Conservation (phyloP, 2,888 invertebrate genomes). For the Cephus spinipes region DNA sequence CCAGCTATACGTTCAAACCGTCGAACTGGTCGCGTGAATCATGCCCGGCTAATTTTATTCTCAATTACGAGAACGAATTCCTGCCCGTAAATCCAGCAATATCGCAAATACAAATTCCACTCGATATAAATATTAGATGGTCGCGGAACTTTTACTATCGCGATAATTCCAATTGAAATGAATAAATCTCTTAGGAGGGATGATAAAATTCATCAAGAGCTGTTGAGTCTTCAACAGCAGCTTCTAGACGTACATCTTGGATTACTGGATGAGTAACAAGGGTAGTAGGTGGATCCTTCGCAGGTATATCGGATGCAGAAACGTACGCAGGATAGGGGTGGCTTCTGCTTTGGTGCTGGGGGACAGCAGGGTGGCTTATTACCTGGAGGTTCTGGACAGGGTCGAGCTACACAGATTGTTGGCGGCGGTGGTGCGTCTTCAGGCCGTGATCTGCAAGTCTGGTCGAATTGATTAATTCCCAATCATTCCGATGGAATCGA, state of each 20-base stretch:
- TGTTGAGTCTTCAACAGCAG: background rate
- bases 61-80: background rate
- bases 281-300: conserved; percentile 39
- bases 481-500: background rate
- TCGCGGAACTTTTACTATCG: background rate
- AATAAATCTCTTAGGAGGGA: background rate
- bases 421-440: conserved; percentile 22
- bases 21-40: background rate
- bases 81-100: background rate
- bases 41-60: background rate
- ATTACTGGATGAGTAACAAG: conserved; percentile 38
- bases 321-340: conserved; percentile 40
- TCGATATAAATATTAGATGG: background rate
- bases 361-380: conserved; percentile 21
- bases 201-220: background rate
- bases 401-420: conserved; percentile 39
- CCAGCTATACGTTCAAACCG: background rate
- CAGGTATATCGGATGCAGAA: conserved; percentile 43
- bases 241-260: conserved; percentile 10
- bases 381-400: conserved; percentile 31
- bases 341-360: conserved; percentile 32
- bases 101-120: background rate
- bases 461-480: background rate
- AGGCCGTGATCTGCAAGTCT: conserved; percentile 38
- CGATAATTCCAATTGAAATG: background rate